phyloP scores from a whole-genome alignment of 1,140 invertebrate genomes.

The Ips typographus region DNA sequence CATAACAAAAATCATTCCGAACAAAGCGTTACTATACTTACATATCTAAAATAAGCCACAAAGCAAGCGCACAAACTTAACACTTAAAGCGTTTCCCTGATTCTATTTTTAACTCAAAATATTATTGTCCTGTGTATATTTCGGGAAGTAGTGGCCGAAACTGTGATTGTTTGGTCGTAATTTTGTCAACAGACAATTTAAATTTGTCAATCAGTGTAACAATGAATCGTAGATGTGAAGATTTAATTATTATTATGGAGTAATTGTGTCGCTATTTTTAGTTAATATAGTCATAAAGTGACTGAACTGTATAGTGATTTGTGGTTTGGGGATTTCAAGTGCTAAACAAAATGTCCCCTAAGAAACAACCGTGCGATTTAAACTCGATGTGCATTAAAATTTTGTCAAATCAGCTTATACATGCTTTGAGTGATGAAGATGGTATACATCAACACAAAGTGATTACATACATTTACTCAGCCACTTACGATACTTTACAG shows the following conservation, averaged over 20 bases:
- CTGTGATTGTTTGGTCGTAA: neutral
- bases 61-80: too few relatives aligned
- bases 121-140: conserved; percentile 6
- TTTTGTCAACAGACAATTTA: conserved; percentile 2
- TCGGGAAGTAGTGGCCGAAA: neutral
- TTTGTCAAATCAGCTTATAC: conserved; percentile 44
- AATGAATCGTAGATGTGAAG: neutral
- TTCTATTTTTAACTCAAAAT: conserved; percentile 6
- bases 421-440: conserved; percentile 46
- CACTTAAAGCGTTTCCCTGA: neutral
- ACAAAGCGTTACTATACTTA: neutral
- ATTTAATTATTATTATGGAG: neutral
- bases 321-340: neutral
- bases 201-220: neutral
- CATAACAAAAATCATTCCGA: too few relatives aligned
- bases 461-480: conserved; percentile 40
- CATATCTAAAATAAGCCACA: neutral
- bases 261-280: neutral
- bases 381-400: conserved; percentile 41
- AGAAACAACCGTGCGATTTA: conserved; percentile 41
- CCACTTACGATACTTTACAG: conserved; percentile 60
- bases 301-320: neutral
- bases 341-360: conserved; percentile 45
- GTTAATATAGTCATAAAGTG: neutral
- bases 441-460: conserved; percentile 41